Evolutionary conservation across 2,113 vertebrate species (phyloP).

Genomic region (mouse (Mus musculus)): GRCm39 chr14:3138501-3139000

Average conservation of each 20-base stretch:
- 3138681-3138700: constrained; percentile 61
- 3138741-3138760: constrained; percentile 55
- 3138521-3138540: not conserved
- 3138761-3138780: constrained; percentile 48
- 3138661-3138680: constrained; percentile 14
- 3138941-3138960: constrained; percentile 47
- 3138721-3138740: constrained; percentile 38
- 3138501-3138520: constrained; percentile 41
- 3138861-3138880: not conserved
- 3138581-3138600: constrained; percentile 76
- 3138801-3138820: constrained; percentile 20
- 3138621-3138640: constrained; percentile 69
- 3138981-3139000: constrained; percentile 65
- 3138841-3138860: not conserved
- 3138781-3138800: constrained; percentile 43
- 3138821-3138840: not conserved
- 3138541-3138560: not conserved
- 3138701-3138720: constrained; percentile 41
- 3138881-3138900: too few relatives aligned
- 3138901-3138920: not conserved
- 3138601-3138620: constrained; percentile 57
- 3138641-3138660: constrained; percentile 59
- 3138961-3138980: constrained; percentile 8
- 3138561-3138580: constrained; percentile 38
- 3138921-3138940: constrained; percentile 60